Conservation (phyloP, 2,113 vertebrate species). For the Sorex fumeus region DNA sequence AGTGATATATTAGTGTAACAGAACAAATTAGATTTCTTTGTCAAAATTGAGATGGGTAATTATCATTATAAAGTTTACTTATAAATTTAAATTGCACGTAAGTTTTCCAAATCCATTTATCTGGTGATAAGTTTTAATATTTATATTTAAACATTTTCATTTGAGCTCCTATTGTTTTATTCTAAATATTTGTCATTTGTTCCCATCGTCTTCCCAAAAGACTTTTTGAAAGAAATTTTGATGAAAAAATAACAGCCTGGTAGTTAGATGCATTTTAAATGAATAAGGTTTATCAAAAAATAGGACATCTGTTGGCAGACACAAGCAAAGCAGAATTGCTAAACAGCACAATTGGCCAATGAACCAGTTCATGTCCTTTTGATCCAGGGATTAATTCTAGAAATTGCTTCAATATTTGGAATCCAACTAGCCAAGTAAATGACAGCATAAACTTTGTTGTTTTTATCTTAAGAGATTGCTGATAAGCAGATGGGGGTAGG, state of each 20-base stretch:
- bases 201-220: not conserved
- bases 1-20: not conserved
- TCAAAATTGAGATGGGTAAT: not conserved
- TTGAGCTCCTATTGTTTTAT: slow-evolving; percentile 26
- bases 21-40: not conserved
- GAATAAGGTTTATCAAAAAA: not conserved
- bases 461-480: too few species aligned
- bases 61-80: not conserved
- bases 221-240: not conserved
- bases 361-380: accelerated
- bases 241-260: not conserved
- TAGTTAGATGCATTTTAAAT: not conserved
- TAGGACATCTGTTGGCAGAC: not conserved
- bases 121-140: not conserved
- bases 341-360: not conserved
- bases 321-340: slow-evolving; percentile 22
- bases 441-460: not conserved
- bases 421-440: not conserved
- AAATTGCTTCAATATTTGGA: not conserved
- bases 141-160: not conserved
- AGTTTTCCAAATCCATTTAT: not conserved
- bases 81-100: slow-evolving; percentile 12
- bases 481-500: too few species aligned
- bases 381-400: not conserved
- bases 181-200: not conserved